Conservation (phyloP, 1,140 invertebrate species). For the Potamilus streckersoni region DNA sequence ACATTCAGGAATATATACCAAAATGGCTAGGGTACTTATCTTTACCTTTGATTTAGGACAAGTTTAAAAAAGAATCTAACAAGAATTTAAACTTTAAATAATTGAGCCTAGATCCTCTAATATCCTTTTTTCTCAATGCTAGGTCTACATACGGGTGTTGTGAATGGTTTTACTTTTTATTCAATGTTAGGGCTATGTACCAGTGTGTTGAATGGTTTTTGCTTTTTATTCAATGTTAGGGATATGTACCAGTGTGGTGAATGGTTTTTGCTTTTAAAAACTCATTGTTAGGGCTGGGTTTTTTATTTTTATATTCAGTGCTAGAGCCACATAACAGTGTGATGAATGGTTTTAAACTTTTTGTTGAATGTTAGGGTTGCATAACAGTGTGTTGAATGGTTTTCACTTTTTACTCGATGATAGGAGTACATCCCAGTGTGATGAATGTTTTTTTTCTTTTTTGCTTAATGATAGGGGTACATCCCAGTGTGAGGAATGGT, state of each 20-base stretch:
- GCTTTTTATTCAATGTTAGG: slow-evolving; percentile 22
- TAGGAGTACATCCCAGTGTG: slow-evolving; percentile 54
- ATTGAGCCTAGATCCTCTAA: too few relatives aligned
- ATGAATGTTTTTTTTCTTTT: slow-evolving; percentile 50
- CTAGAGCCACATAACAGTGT: slow-evolving; percentile 53
- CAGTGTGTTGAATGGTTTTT: slow-evolving; percentile 54
- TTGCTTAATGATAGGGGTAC: slow-evolving; percentile 39
- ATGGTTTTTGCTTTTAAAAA: slow-evolving; percentile 46
- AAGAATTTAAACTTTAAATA: too few relatives aligned
- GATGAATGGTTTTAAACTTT: slow-evolving; percentile 52
- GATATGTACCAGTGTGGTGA: slow-evolving; percentile 52
- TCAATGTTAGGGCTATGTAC: slow-evolving; percentile 47
- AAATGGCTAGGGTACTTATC: too few relatives aligned
- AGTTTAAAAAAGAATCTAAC: too few relatives aligned
- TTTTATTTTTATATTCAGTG: slow-evolving; percentile 11
- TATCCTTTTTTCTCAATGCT: not conserved
- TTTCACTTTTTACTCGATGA: slow-evolving; percentile 20
- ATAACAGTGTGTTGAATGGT: slow-evolving; percentile 58
- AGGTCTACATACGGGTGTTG: slow-evolving; percentile 1
- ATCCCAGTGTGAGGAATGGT: slow-evolving; percentile 58
- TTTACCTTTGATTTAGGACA: too few relatives aligned
- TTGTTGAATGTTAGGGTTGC: slow-evolving; percentile 37
- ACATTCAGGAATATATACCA: too few relatives aligned
- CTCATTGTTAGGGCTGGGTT: slow-evolving; percentile 54
- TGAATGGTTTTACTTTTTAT: too few relatives aligned